Evolutionary conservation across 2,113 vertebrate genomes (phyloP).

Genomic region (Phaetusa simplex): DNA sequence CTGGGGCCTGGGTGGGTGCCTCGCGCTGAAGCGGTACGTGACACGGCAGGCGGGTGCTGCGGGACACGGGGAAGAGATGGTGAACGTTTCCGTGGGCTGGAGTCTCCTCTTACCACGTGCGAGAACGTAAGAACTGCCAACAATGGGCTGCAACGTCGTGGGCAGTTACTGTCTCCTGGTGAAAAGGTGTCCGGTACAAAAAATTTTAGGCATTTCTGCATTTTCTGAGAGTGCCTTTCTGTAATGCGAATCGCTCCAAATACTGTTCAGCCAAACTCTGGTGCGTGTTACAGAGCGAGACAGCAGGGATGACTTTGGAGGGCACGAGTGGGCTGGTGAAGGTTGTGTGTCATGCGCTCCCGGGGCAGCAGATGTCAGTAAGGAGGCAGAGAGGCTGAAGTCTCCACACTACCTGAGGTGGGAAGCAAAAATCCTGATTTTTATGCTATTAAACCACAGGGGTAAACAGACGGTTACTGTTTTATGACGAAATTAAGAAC

Average conservation of each 20-base stretch:
- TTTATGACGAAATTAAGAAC: background rate
- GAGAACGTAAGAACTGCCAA: background rate
- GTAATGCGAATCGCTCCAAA: background rate
- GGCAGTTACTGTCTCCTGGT: background rate
- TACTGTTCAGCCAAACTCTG: background rate
- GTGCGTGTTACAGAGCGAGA: accelerated
- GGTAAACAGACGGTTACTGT: background rate
- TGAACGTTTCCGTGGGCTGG: background rate
- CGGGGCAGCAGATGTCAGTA: background rate
- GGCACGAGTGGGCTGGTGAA: background rate
- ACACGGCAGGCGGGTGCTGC: background rate
- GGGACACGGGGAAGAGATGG: background rate
- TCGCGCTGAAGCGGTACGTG: background rate
- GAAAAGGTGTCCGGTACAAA: background rate
- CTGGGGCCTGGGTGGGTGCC: background rate
- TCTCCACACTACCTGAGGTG: no score
- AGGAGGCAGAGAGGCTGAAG: background rate
- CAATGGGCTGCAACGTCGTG: accelerated
- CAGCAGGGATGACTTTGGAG: background rate
- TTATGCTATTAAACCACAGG: background rate
- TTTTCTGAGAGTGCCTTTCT: background rate
- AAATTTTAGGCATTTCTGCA: background rate
- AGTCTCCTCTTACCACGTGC: background rate
- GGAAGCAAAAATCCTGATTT: background rate
- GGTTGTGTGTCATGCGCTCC: background rate